A percentile compares a stretch with the other conserved stretches of the same genome.
phyloP scores from a whole-genome alignment of 2,888 invertebrate genomes.

The Agonopterix heracliana region DNA sequence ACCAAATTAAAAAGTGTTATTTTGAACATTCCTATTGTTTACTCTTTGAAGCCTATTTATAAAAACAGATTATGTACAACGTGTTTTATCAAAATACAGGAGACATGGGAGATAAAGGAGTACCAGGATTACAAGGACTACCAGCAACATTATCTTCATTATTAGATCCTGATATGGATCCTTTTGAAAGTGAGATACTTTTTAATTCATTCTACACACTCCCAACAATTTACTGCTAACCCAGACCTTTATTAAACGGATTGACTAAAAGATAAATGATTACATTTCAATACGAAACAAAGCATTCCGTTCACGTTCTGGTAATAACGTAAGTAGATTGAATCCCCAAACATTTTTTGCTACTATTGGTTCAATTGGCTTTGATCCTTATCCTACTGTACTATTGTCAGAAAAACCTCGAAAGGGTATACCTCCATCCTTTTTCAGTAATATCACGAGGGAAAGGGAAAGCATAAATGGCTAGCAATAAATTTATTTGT shows the following conservation, averaged over 20 bases:
- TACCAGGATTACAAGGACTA: conserved; percentile 84
- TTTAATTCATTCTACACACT: conserved; percentile 12
- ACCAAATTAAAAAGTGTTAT: no score
- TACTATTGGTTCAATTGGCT: conserved; percentile 44
- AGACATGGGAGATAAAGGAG: conserved; percentile 79
- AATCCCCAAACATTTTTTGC: conserved; percentile 51
- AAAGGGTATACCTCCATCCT: conserved; percentile 20
- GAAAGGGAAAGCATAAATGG: conserved; percentile 16
- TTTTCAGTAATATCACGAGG: conserved; percentile 15
- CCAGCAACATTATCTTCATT: conserved; percentile 77
- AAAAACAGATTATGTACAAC: no score
- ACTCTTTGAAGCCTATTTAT: no score
- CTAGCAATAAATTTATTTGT: conserved; percentile 19
- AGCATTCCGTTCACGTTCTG: conserved; percentile 48
- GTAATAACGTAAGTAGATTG: conserved; percentile 58
- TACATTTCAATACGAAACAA: conserved; percentile 47
- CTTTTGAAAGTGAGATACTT: conserved; percentile 40
- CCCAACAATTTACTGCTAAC: conserved; percentile 30
- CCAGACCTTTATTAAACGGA: conserved; percentile 25
- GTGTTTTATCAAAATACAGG: conserved; percentile 50
- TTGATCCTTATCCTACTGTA: conserved; percentile 37
- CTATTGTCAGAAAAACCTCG: conserved; percentile 28
- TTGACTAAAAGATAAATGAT: conserved; percentile 32
- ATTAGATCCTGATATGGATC: conserved; percentile 35
- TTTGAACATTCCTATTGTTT: no score